phyloP scores from a whole-genome alignment of 2,888 invertebrate species.

The Pyrgus malvae region DNA sequence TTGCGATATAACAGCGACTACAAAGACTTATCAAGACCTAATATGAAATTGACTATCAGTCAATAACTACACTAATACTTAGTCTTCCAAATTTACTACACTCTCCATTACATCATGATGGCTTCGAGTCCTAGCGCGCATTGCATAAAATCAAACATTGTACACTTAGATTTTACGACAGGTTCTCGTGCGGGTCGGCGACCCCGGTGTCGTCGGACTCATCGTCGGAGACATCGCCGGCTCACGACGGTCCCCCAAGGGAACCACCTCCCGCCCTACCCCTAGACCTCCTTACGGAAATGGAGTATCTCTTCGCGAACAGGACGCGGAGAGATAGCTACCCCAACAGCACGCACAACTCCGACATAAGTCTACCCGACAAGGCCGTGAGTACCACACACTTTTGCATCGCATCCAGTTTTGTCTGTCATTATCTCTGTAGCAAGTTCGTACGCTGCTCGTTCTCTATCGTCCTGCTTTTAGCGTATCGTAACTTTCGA shows the following conservation, averaged over 20 bases:
- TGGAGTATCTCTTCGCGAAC: constrained; percentile 65
- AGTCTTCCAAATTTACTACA: neutral
- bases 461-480: constrained; percentile 29
- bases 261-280: constrained; percentile 55
- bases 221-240: constrained; percentile 61
- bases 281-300: constrained; percentile 70
- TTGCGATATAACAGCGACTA: too few relatives aligned
- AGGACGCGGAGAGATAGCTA: constrained; percentile 55
- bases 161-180: constrained; percentile 34
- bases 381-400: constrained; percentile 60
- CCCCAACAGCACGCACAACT: constrained; percentile 53
- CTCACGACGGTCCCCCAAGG: constrained; percentile 49
- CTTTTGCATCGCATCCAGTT: neutral
- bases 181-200: constrained; percentile 71
- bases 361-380: constrained; percentile 55
- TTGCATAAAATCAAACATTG: constrained; percentile 7
- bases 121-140: neutral
- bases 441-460: constrained; percentile 21
- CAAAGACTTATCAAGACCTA: too few relatives aligned
- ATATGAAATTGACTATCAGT: too few relatives aligned
- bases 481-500: constrained; percentile 32
- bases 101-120: neutral
- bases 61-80: too few relatives aligned
- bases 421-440: neutral
- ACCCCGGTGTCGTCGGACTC: constrained; percentile 72